A percentile compares a stretch with the other conserved stretches of the same genome.
Evolutionary conservation across 2,113 vertebrate genomes (phyloP).

Genomic region (Callopanchax toddi): DNA sequence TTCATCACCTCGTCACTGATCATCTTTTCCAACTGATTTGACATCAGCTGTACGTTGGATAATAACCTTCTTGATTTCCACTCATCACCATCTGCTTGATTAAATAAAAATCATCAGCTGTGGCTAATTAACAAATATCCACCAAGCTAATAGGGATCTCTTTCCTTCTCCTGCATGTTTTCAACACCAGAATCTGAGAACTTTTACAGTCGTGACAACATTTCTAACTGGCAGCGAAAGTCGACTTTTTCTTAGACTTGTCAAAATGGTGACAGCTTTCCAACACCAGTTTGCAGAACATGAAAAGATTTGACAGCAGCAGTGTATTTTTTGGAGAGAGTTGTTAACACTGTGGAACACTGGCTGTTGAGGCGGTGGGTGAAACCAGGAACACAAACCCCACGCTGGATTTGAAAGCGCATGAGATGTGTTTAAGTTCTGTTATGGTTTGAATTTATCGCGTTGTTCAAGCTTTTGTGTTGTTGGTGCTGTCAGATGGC

Average conservation of each 20-base stretch:
- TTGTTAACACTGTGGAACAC: neutral
- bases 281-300: neutral
- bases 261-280: neutral
- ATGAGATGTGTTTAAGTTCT: neutral
- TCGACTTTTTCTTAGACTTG: slow-evolving; percentile 3
- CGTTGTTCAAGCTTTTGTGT: neutral
- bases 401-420: too few relatives aligned
- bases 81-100: neutral
- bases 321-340: neutral
- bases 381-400: neutral
- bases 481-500: too few relatives aligned
- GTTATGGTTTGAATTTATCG: neutral
- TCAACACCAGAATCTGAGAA: slow-evolving; percentile 3
- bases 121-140: slow-evolving; percentile 3
- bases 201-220: neutral
- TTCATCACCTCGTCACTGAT: neutral
- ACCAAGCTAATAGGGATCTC: neutral
- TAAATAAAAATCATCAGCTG: neutral
- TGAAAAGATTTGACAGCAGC: neutral
- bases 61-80: slow-evolving; percentile 5
- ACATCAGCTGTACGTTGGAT: neutral
- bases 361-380: neutral
- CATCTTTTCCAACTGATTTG: neutral
- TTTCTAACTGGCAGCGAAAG: neutral
- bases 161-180: neutral